These are phyloP conservation scores for Ophonus ardosiacus DNA, from an alignment of 2,888 invertebrate species.

Conservation along the genomic window DNA sequence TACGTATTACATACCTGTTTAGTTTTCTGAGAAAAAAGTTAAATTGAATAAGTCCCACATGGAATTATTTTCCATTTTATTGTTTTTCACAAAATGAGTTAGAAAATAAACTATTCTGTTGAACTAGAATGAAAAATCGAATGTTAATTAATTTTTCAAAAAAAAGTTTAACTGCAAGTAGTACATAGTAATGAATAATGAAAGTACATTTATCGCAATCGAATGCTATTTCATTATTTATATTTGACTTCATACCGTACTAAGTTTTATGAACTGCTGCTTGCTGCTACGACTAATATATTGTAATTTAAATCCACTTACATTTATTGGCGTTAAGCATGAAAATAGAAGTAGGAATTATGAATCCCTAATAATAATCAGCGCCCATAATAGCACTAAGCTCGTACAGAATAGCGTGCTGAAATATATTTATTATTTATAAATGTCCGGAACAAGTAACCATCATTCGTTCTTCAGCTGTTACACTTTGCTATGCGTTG, in stretches of 20 bases:
- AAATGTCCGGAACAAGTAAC: conserved; percentile 17
- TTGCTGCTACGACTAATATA: background rate
- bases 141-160: too few relatives aligned
- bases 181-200: too few relatives aligned
- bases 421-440: conserved; percentile 45
- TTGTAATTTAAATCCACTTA: background rate
- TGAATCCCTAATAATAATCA: conserved; percentile 20
- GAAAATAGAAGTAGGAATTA: conserved; percentile 9
- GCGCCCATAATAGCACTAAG: conserved; percentile 3
- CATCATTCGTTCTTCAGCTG: conserved; percentile 36
- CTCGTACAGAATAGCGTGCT: conserved; percentile 15
- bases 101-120: too few relatives aligned
- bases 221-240: too few relatives aligned
- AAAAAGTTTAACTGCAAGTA: too few relatives aligned
- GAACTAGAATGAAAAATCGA: too few relatives aligned
- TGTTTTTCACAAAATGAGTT: too few relatives aligned
- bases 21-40: too few relatives aligned
- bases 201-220: too few relatives aligned
- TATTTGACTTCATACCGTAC: background rate
- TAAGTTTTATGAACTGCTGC: background rate
- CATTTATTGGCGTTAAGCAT: conserved; percentile 16
- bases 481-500: conserved; percentile 19
- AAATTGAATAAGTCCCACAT: too few relatives aligned
- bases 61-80: too few relatives aligned
- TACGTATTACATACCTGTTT: too few relatives aligned